Base-by-base conservation (phyloP, 1,140 invertebrate genomes). In the Ceratina japonica region DNA sequence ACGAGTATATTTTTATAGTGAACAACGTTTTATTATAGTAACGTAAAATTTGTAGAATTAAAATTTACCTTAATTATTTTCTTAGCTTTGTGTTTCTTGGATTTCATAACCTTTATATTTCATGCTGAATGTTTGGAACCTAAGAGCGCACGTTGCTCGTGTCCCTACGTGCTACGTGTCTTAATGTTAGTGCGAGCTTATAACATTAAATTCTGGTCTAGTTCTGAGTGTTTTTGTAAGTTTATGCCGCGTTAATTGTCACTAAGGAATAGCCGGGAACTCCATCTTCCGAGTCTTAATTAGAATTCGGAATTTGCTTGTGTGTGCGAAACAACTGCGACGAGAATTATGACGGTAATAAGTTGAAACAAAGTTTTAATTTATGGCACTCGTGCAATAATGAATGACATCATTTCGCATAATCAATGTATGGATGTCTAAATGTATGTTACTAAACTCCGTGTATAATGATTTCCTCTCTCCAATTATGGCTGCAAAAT, bases 231-330 rank as follows among this genome's bases (percentile, higher is more conserved):
- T 56, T 70, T 56, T 70, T 70, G 16, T 15, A 15, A 70, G 68
- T 70, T 56, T 70, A 56, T 70, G 52, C 54, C 24, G 27, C 68
- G 68, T 37, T 70, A 70, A 70, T 56, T 56, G 51, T 24, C 10
- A 12, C 24, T 54, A 56, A 69, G 51, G 27, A 54, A 31, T 31
- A 31, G 16, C 8, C 31, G 51, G 27, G 22, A 31, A n/a, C 24
- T 31, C 22, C 16, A 24, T 16, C 24, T 69, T 56, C 24, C 65
- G 15, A 10, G 20, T 52, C 37, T 16, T 68, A 68, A 54, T 68
- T 68, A 27, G 16, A 68, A 49, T 27, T 68, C 10, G 22, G 22
- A 27, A 27, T 54, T 51, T 27, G 8, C 65, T 22, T 51, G 20
- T 68, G 20, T 68, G 0, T 16, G 16, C 7, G 49, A 68, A 68